Evolutionary conservation across 2,113 vertebrate genomes (phyloP), one percentile per base, ranked within the genome.

Genomic region (Dasyornis broadbenti): DNA sequence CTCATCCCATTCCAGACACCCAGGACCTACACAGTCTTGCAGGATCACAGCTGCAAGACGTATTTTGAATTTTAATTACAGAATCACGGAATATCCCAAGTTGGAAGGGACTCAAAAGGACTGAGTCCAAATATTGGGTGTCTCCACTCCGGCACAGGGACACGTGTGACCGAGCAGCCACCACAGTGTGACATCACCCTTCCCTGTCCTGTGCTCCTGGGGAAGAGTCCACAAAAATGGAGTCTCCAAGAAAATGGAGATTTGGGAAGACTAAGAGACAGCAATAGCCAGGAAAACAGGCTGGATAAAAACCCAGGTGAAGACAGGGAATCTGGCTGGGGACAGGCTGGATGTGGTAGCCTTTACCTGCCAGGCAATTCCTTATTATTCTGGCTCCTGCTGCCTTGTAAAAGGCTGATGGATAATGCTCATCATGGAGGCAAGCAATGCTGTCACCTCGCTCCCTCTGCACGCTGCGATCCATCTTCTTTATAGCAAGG

Each of bases 401-500:
- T 69, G 83, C 77, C 91, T 83, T 11, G 90, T 79, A 82, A 52
- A 53, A 49, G 42, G 33, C 16, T 94, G 89, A 91, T 91, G 91
- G 92, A 94, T 83, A 49, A 78, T 0, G 54, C 75, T 37, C 35
- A 17, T 56, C 69, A 37, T 2, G 76, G 44, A 78, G 72, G 50
- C 26, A 10, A 56, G 76, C 50, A 24, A 45, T 37, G 86, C 90
- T 47, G 68, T 61, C 95, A 30, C 89, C 89, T 60, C 54, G 31
- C 70, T 56, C 76, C 83, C 90, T 65, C 75, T 22, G 1, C 24
- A 3, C 9, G 8, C 82, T 12, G 2, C 18, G 82, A 97, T 96
- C 90, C 95, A 96, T 96, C 96, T 96, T 96, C 93, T 96, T 96
- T 96, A 96, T 95, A 71, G 95, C 71, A 1, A 24, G 35, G 13